Evolutionary conservation across 2,888 invertebrate species (phyloP), one percentile per base, ranked within the genome.

Genomic region (Julus scanicus): DNA sequence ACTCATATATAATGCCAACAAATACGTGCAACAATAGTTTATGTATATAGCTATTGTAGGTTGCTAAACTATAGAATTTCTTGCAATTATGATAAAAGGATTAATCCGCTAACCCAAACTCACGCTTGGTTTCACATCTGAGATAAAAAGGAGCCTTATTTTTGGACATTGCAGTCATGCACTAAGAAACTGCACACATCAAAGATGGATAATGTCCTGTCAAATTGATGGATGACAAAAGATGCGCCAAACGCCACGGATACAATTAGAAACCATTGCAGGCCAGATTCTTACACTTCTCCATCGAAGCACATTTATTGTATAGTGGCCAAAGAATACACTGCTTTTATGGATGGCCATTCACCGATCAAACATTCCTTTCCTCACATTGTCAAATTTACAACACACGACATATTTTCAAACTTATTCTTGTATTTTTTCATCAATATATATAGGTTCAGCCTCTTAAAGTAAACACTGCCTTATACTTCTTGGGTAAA

Each of bases 121-220:
- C 71, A 71, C 71, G 71, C 71, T 71, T 11, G 71, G 71, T 11
- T 20, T 71, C 71, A 71, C 71, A 71, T 29, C 29, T 71, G 71
- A 29, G 71, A 71, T 71, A 71, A 71, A 71, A 71, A 71, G 71
- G 71, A 71, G 20, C 29, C 20, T 71, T 71, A 71, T 20, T 71
- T 71, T 71, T 71, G 71, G 71, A 71, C 71, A 71, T 20, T 71
- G 71, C 71, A 71, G 71, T 71, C 71, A 71, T 71, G 71, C 71
- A 71, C 71, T 71, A 20, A 20, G 71, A 71, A 71, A 71, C 29
- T 71, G 71, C 71, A 71, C 71, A 20, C 71, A 71, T 71, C 71
- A 71, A 71, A 71, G 71, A 71, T 71, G 71, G 71, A 71, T 71
- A 71, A 71, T 71, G 71, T 71, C 71, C 71, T 71, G 71, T 71